Base-by-base conservation (phyloP, 2,888 invertebrate species). In the Linnaemya vulpina region DNA sequence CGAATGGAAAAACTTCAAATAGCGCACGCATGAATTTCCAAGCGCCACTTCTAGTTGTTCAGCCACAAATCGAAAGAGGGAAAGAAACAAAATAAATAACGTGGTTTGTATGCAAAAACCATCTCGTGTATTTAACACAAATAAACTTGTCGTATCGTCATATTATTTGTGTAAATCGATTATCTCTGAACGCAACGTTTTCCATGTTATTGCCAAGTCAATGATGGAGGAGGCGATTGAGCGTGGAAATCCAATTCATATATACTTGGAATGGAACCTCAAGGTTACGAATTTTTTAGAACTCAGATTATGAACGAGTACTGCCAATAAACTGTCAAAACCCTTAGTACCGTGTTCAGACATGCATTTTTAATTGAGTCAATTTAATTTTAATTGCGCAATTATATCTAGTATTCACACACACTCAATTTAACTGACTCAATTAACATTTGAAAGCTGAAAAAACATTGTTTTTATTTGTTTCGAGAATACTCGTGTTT, bases 1-100 rank as follows among this genome's bases (percentile, higher is more conserved):
- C 86, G 84, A 89, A 74, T 84, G 74, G 73, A 76, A 79, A 68
- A 73, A 25, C 55, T 65, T 58, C 30, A 46, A 70, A 75, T 51
- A 60, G 51, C 20, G 35, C 62, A 80, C 76, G 71, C 84, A 76
- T 81, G 71, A 73, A 55, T 81, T 84, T 84, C 53, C 60, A 78
- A 77, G 75, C 83, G 86, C 76, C 84, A 70, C 83, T 81, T 77
- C 30, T 58, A 58, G 30, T 73, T 76, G 46, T 63, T 22, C 20
- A 53, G 49, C 25, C 25, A 49, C 30, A 65, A 49, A 65, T 4
- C 15, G 1, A 53, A 40, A 15, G 15, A 20, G 8, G 15, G 17
- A 40, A 3, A 30, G 9, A 25, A 65, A 43, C 15, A 55, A 17
- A 40, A 55, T 0, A 53, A 43, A 65, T 43, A 30, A 4, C 60